Base-by-base conservation (phyloP, 2,113 vertebrate species). In the Tenrec ecaudatus region DNA sequence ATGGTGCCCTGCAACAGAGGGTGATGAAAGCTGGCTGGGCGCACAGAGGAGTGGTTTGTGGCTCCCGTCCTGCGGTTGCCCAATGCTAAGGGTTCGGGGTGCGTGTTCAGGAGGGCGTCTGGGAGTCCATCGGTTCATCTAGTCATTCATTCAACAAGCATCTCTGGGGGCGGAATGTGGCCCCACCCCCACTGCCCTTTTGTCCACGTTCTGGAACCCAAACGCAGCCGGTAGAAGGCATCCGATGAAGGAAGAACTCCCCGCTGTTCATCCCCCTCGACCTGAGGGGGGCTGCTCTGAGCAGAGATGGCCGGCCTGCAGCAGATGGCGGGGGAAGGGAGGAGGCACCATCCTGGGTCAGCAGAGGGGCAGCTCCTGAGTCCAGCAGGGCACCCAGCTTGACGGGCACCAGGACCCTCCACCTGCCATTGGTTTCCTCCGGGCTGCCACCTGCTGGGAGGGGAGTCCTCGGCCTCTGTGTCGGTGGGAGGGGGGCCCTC, bases 81-180 rank as follows among this genome's bases (percentile, higher is more conserved):
- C 86, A 92, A 85, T 23, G 15, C 38, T 58, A 58, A 64, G 84
- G 19, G 40, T 58, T 73, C 58, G 36, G 89, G 33, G 9, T 83
- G 92, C 88, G 53, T 89, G 80, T 95, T 66, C 71, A 77, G 94
- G 81, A 92, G 38, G 43, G 31, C 47, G 9, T 95, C 96, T 94
- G 94, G 95, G 92, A 82, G 82, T 58, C 57, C 58, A 36, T 68
- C 64, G 81, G 91, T 79, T 94, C 79, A 79, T 57, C 3, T 14
- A 93, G 73, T 94, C 88, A 94, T 91, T 57, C 43, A 57, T 76
- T 53, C 82, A 36, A 31, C 58, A 82, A 57, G 40, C n/a, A 69
- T 93, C 88, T 82, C 27, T 16, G 58, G 69, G 40, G 12, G 33
- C 86, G 93, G 75, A 95, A 95, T 57, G 88, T 96, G 91, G 94